phyloP scores from a whole-genome alignment of 2,113 vertebrate species.

The Pelecanus crispus region DNA sequence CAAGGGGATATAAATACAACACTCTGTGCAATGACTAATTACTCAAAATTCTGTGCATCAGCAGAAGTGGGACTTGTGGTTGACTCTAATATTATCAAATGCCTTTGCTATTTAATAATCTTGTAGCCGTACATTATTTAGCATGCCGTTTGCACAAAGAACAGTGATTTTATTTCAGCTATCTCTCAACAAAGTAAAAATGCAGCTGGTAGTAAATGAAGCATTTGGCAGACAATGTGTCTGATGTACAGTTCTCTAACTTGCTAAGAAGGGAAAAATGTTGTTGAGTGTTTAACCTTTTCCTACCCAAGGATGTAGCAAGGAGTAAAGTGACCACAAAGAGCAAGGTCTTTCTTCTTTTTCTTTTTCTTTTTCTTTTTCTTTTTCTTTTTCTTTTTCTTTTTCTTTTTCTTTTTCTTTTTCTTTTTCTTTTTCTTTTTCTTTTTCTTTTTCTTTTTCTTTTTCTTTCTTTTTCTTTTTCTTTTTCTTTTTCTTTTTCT shows the following conservation, averaged over 20 bases:
- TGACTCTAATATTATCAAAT: constrained; percentile 71
- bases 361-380: fast-evolving
- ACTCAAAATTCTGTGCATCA: constrained; percentile 72
- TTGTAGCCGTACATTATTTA: constrained; percentile 51
- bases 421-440: fast-evolving
- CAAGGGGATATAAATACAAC: constrained; percentile 70
- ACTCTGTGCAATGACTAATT: constrained; percentile 74
- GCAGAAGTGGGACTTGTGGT: constrained; percentile 78
- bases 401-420: no score
- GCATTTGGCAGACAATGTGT: constrained; percentile 70
- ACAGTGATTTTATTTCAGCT: constrained; percentile 72
- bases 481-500: no score
- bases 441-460: neutral
- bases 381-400: fast-evolving
- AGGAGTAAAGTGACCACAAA: constrained; percentile 41
- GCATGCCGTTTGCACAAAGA: constrained; percentile 62
- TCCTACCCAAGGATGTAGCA: constrained; percentile 32
- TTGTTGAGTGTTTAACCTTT: constrained; percentile 61
- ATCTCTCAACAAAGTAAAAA: constrained; percentile 68
- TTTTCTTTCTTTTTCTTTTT: fast-evolving
- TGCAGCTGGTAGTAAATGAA: constrained; percentile 74
- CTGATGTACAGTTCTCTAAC: constrained; percentile 55
- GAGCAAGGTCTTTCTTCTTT: neutral
- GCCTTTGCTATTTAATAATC: constrained; percentile 75
- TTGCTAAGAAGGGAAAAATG: constrained; percentile 54